Evolutionary conservation across 2,888 invertebrate species (phyloP).

Genomic region (Formica aserva): DNA sequence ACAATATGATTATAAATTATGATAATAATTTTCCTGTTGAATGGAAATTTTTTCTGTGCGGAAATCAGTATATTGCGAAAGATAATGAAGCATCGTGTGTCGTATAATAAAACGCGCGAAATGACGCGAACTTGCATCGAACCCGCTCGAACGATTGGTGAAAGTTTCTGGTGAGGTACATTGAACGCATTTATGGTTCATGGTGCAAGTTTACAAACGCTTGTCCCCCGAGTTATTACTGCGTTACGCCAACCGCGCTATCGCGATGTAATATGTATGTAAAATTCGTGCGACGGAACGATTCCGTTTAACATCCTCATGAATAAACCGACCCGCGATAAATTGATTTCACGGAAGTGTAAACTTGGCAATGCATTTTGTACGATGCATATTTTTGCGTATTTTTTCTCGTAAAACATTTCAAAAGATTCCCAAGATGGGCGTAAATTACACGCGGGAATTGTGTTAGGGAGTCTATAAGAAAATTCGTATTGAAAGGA

Average conservation of each 20-base stretch:
- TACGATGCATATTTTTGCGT: not conserved
- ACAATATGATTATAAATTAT: not conserved
- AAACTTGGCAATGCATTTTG: not conserved
- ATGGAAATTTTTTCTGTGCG: not conserved
- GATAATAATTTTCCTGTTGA: not conserved
- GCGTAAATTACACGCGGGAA: not conserved
- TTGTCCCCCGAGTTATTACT: slow-evolving; percentile 14
- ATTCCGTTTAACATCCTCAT: slow-evolving; percentile 27
- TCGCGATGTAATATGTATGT: slow-evolving; percentile 31
- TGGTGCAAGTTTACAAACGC: slow-evolving; percentile 62
- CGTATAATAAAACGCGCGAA: not conserved
- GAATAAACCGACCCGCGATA: not conserved
- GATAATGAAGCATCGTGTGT: not conserved
- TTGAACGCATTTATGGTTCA: slow-evolving; percentile 56
- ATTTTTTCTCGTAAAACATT: not conserved
- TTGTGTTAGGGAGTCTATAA: not conserved
- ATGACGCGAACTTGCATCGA: slow-evolving; percentile 19
- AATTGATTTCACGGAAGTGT: not conserved
- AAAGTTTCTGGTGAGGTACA: slow-evolving; percentile 66
- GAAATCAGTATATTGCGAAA: not conserved
- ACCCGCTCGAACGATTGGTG: slow-evolving; percentile 62
- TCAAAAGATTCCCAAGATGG: not conserved
- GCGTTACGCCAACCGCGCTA: slow-evolving; percentile 7
- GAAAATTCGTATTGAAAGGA: not conserved
- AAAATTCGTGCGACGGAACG: slow-evolving; percentile 19